These are phyloP conservation scores for Agelas oroides DNA, from an alignment of 37 sponge, comb jelly and placozoan genomes.

Conservation along the genomic window DNA sequence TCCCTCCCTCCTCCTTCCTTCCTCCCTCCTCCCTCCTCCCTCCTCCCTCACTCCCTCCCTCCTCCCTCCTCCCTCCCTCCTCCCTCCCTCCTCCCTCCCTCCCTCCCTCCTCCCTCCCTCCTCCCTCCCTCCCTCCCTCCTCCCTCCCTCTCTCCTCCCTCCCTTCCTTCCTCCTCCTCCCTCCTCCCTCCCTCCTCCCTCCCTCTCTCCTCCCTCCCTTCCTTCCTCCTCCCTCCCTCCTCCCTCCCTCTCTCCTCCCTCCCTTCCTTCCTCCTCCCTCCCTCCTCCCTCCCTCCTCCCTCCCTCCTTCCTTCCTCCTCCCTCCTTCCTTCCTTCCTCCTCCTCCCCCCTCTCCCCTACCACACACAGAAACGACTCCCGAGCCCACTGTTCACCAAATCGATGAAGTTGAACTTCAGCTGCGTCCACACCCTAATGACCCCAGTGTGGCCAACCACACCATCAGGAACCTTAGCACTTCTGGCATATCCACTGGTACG, in stretches of 20 bases:
- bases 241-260: neutral
- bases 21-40: too few species aligned
- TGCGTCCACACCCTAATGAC: constrained; percentile 72
- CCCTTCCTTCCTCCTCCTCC: too few species aligned
- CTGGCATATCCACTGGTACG: constrained; percentile 51
- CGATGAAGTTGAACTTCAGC: constrained; percentile 60
- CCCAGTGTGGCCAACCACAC: neutral
- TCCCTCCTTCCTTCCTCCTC: neutral
- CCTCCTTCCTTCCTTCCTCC: neutral
- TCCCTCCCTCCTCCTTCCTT: too few species aligned
- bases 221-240: neutral
- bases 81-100: too few species aligned
- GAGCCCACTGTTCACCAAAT: neutral
- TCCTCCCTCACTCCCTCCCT: neutral
- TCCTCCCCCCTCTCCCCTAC: too few species aligned
- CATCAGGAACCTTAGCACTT: constrained; percentile 55
- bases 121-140: too few species aligned
- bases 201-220: neutral
- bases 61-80: too few species aligned
- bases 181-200: too few species aligned
- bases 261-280: neutral
- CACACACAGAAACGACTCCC: too few species aligned
- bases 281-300: neutral
- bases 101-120: too few species aligned
- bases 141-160: too few species aligned